Conservation (phyloP, 2,113 vertebrate genomes). For the Malurus melanocephalus region DNA sequence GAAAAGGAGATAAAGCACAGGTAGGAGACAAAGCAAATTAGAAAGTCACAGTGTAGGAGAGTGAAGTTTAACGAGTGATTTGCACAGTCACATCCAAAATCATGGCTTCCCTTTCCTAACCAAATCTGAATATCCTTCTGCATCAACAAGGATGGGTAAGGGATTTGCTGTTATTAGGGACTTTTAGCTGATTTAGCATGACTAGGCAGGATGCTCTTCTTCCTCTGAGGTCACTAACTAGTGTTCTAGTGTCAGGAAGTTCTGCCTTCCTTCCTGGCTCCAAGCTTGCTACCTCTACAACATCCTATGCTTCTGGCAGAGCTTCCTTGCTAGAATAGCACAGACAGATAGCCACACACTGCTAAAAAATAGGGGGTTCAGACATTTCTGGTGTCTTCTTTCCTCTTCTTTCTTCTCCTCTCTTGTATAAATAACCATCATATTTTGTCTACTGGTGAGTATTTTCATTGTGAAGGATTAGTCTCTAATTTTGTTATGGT, state of each 20-base stretch:
- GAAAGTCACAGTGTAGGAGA: neutral
- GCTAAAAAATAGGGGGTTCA: neutral
- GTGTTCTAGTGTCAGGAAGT: conserved; percentile 22
- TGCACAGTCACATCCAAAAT: neutral
- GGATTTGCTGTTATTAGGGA: neutral
- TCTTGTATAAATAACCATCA: neutral
- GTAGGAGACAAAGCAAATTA: neutral
- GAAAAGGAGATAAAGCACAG: neutral
- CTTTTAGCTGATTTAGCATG: conserved; percentile 24
- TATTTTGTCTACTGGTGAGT: neutral
- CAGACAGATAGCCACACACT: neutral
- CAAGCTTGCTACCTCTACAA: neutral
- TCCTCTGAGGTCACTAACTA: conserved; percentile 5
- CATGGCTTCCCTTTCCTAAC: neutral
- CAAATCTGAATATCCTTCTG: neutral
- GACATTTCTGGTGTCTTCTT: neutral
- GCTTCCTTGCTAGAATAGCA: neutral
- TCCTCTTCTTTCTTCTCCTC: neutral
- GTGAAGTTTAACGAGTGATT: neutral
- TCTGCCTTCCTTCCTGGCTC: conserved; percentile 27
- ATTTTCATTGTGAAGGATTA: neutral
- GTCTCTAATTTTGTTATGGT: neutral
- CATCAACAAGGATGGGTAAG: neutral
- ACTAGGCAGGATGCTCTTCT: conserved; percentile 25
- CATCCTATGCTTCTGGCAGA: neutral